Conservation (phyloP, 1,140 invertebrate genomes). For the Apis florea region DNA sequence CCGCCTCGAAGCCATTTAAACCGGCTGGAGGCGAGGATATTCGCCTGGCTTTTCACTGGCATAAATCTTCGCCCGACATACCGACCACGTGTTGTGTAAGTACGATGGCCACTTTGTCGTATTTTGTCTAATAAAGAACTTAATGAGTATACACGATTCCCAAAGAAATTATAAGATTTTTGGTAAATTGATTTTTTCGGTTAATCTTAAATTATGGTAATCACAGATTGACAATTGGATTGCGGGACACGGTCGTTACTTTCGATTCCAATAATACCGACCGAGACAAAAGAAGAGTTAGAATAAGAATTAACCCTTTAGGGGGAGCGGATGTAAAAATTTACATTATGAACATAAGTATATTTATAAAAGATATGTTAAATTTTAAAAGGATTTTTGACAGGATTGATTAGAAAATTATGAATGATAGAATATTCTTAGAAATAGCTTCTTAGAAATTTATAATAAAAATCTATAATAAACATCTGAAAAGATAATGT, state of each 20-base stretch:
- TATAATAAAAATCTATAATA: not conserved
- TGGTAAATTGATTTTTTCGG: not conserved
- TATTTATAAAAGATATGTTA: too few species aligned
- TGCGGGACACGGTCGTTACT: not conserved
- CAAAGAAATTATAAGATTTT: not conserved
- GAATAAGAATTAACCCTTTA: too few species aligned
- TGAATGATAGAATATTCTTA: too few species aligned
- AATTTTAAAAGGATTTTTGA: too few species aligned
- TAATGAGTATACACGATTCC: not conserved
- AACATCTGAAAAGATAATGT: not conserved
- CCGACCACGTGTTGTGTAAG: conserved; percentile 28
- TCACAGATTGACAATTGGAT: not conserved
- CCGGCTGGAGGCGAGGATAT: conserved; percentile 43
- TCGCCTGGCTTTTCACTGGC: conserved; percentile 40
- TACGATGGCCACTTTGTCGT: conserved; percentile 41
- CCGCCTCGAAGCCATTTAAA: conserved; percentile 56
- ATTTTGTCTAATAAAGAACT: not conserved
- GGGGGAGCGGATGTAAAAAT: too few species aligned
- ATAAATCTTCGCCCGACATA: conserved; percentile 52
- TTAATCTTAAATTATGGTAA: not conserved
- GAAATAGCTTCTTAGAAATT: too few species aligned
- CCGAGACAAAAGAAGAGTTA: not conserved
- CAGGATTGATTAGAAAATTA: too few species aligned
- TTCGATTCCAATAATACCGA: not conserved
- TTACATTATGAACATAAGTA: too few species aligned